A percentile compares a stretch with the other conserved stretches of the same genome.
Conservation (phyloP, 37 sponge, comb jelly and placozoan genomes). For the Beroe ovata region DNA sequence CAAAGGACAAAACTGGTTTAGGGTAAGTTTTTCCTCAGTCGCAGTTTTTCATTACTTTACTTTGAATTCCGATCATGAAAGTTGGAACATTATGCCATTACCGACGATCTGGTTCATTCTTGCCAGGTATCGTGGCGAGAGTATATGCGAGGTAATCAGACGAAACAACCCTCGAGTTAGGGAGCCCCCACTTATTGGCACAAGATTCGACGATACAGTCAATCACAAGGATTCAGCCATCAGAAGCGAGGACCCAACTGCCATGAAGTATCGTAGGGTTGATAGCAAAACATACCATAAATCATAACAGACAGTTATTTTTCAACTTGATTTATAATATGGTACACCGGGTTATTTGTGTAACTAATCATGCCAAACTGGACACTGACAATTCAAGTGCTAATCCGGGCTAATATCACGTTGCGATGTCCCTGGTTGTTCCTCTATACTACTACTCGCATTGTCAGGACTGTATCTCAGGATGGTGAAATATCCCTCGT, state of each 20-base stretch:
- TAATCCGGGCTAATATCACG: too few relatives aligned
- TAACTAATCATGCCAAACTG: too few relatives aligned
- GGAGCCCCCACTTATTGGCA: conserved; percentile 6
- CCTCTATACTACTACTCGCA: too few relatives aligned
- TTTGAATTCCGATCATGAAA: too few relatives aligned
- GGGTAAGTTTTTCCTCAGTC: conserved; percentile 77
- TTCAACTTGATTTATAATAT: too few relatives aligned
- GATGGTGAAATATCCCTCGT: neutral
- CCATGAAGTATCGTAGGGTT: conserved; percentile 41
- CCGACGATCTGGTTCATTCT: too few relatives aligned
- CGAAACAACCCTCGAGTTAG: conserved; percentile 1
- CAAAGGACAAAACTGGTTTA: conserved; percentile 78
- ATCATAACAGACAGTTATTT: too few relatives aligned
- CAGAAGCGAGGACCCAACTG: conserved; percentile 43
- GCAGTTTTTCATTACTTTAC: too few relatives aligned
- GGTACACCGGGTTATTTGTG: too few relatives aligned
- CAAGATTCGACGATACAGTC: conserved; percentile 5
- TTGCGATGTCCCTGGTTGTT: too few relatives aligned
- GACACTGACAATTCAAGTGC: too few relatives aligned
- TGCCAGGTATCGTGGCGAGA: conserved; percentile 38
- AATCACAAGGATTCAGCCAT: conserved; percentile 15
- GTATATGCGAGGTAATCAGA: conserved; percentile 38
- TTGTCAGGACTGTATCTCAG: neutral
- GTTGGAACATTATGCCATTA: too few relatives aligned
- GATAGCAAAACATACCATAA: neutral